A percentile compares a stretch with the other conserved stretches of the same genome.
These are phyloP conservation scores for Drosophila kikkawai DNA, from an alignment of 1,140 invertebrate species.

Conservation along the genomic window DNA sequence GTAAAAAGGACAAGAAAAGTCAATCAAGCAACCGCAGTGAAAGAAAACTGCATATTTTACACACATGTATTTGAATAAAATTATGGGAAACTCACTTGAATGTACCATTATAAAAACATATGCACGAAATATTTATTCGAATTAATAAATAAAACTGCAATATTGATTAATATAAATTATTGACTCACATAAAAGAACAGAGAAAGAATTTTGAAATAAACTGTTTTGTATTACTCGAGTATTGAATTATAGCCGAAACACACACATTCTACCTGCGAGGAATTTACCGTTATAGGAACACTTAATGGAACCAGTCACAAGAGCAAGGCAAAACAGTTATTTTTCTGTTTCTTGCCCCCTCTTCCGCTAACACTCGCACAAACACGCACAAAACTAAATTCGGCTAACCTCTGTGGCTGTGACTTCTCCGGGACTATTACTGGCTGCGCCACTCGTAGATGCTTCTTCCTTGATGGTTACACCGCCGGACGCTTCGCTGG, in stretches of 20 bases:
- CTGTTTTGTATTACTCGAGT: too few species aligned
- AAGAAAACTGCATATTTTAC: neutral
- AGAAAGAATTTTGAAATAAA: too few species aligned
- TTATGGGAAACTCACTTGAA: neutral
- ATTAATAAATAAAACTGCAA: neutral
- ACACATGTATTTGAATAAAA: neutral
- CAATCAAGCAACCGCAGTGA: neutral
- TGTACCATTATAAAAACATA: neutral
- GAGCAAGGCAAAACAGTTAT: slow-evolving; percentile 1
- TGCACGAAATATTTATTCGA: neutral
- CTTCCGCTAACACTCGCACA: neutral
- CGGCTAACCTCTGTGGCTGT: slow-evolving; percentile 38
- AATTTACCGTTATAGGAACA: neutral
- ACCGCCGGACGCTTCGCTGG: slow-evolving; percentile 48
- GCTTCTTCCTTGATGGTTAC: slow-evolving; percentile 42
- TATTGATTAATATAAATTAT: neutral
- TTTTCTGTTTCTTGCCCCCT: neutral
- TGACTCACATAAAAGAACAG: too few species aligned
- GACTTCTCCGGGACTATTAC: slow-evolving; percentile 14
- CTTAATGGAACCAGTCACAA: neutral
- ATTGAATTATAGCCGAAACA: too few species aligned
- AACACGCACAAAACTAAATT: neutral
- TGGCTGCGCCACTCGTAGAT: slow-evolving; percentile 32
- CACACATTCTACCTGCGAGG: neutral
- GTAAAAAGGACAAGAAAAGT: neutral